A percentile compares a stretch with the other conserved stretches of the same genome.
These are phyloP conservation scores for Callocephalon fimbriatum DNA, from an alignment of 2,113 vertebrate genomes.

Conservation along the genomic window DNA sequence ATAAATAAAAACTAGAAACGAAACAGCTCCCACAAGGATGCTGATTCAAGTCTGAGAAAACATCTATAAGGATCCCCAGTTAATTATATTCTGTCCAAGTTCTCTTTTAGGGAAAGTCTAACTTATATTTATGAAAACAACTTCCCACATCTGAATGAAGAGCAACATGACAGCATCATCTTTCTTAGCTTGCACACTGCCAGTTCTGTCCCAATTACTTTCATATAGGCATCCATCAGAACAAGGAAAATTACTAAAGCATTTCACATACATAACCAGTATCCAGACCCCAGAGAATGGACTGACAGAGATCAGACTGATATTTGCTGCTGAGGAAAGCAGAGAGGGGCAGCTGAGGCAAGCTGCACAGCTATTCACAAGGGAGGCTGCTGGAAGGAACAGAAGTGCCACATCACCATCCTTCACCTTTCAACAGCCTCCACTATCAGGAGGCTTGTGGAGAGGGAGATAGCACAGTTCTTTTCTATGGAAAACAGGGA, in stretches of 20 bases:
- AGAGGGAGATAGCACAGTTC: not conserved
- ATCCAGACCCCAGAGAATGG: not conserved
- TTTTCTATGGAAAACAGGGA: not conserved
- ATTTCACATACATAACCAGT: not conserved
- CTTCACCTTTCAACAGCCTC: not conserved
- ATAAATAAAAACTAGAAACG: not conserved
- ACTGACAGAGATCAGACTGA: not conserved
- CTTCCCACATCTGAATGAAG: conserved; percentile 10
- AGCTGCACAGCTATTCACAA: not conserved
- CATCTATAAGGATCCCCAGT: not conserved
- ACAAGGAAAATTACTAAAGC: conserved; percentile 38
- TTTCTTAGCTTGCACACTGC: conserved; percentile 20
- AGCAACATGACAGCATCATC: conserved; percentile 39
- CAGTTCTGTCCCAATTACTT: conserved; percentile 11
- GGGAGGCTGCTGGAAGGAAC: not conserved
- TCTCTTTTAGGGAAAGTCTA: not conserved
- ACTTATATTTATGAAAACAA: conserved; percentile 36
- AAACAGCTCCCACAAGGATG: not conserved
- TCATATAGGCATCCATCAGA: conserved; percentile 6
- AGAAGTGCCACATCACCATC: not conserved
- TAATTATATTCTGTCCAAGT: conserved; percentile 5
- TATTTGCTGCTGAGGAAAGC: not conserved
- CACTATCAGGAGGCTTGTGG: not conserved
- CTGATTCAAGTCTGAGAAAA: not conserved
- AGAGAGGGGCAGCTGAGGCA: not conserved